phyloP scores from a whole-genome alignment of 2,888 invertebrate genomes.

The Aporophyla nigra region DNA sequence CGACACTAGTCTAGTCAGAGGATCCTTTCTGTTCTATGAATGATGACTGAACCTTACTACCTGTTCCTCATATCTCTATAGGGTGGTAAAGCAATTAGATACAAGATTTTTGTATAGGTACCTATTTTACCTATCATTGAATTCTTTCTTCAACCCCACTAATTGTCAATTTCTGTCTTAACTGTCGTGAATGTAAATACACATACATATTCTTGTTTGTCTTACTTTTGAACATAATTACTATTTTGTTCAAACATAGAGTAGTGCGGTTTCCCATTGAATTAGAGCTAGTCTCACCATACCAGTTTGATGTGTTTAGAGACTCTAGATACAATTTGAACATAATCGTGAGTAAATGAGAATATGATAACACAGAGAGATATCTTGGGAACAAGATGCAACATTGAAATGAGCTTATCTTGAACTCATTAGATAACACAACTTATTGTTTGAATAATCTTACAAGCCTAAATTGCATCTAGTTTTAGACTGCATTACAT shows the following conservation, averaged over 20 bases:
- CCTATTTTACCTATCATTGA: too few species aligned
- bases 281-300: conserved; percentile 5
- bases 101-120: too few species aligned
- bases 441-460: conserved; percentile 13
- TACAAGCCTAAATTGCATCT: neutral
- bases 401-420: conserved; percentile 52
- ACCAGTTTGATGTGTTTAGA: conserved; percentile 10
- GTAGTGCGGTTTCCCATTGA: conserved; percentile 21
- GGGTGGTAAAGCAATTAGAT: too few species aligned
- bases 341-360: conserved; percentile 32
- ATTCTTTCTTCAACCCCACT: too few species aligned
- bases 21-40: too few species aligned
- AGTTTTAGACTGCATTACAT: neutral
- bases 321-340: conserved; percentile 19
- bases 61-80: too few species aligned
- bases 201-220: neutral
- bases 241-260: conserved; percentile 9
- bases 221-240: neutral
- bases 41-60: too few species aligned
- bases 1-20: too few species aligned
- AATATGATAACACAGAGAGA: conserved; percentile 40
- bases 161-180: neutral
- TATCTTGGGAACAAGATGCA: conserved; percentile 53
- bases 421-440: conserved; percentile 56
- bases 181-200: conserved; percentile 2